Base-by-base conservation (phyloP, 2,113 vertebrate genomes). In the Collichthys lucidus region DNA sequence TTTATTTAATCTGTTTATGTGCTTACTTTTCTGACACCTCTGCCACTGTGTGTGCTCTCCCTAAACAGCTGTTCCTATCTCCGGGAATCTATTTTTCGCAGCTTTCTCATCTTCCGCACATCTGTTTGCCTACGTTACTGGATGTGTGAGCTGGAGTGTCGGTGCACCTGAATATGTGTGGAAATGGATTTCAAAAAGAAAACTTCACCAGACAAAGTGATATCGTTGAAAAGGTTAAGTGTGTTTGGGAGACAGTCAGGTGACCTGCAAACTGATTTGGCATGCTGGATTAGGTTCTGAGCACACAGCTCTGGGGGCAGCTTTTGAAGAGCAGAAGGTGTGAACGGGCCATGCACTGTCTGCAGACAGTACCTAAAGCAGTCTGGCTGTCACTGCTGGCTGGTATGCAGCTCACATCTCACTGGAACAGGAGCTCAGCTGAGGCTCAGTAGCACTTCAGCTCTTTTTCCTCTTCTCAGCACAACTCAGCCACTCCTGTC, bases 391-490 rank as follows among this genome's bases (percentile, higher is more conserved):
- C 86, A 89, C 68, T 74, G 72, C 65, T 57, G 69, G 67, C 87
- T 75, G 26, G 81, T 88, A 89, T 92, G 88, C 91, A 79, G 75
- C 81, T 91, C 90, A 88, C 90, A 91, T 89, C 86, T 83, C 82
- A 73, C 87, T 88, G 50, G 69, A 84, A 78, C 76, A 60, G 75
- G 75, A 86, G 82, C 86, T 88, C 84, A 73, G 72, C 85, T 19
- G 74, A 35, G 71, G 63, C 85, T 89, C 84, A 1, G 85, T 83
- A 81, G 80, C 61, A 7, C 79, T 72, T 87, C 86, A 88, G 75
- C 82, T 83, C 22, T 52, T 82, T 74, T 84, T 40, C 46, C 29
- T 14, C 59, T 89, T 80, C 62, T 74, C 82, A 31, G 50, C 67
- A 60, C 73, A 57, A 83, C 81, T 80, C 49, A 78, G 80, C 82